Conservation (phyloP, 1,140 invertebrate species). For the Procambarus clarkii region DNA sequence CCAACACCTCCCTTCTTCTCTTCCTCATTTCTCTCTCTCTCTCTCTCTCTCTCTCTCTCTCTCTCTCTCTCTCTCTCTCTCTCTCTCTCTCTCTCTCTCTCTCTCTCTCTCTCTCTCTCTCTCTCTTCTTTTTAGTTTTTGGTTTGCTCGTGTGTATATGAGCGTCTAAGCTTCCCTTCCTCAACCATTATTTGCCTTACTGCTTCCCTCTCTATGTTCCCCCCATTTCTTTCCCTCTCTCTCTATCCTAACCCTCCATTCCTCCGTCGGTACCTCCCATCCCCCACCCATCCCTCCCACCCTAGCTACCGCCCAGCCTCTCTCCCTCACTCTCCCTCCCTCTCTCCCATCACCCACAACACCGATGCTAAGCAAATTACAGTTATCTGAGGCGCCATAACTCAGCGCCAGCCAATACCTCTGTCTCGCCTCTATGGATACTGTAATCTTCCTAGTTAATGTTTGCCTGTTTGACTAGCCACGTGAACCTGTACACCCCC, state of each 20-base stretch:
- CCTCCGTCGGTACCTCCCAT: background rate
- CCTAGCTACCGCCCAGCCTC: no score
- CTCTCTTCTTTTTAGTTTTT: background rate
- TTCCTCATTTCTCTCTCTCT: no score
- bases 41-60: no score
- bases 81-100: background rate
- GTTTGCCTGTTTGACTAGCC: conserved; percentile 36
- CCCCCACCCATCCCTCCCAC: background rate
- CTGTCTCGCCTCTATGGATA: conserved; percentile 62
- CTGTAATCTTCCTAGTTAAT: conserved; percentile 59
- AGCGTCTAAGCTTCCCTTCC: background rate
- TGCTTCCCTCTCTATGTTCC: background rate
- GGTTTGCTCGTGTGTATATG: background rate
- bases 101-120: background rate
- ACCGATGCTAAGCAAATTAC: no score
- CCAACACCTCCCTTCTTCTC: no score
- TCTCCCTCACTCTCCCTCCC: conserved; percentile 24
- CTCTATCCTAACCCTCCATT: background rate
- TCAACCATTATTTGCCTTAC: background rate
- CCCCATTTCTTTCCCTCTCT: background rate
- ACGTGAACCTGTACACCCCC: no score
- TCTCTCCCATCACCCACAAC: background rate
- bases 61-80: no score
- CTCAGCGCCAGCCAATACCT: conserved; percentile 34
- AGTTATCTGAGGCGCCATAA: conserved; percentile 48